phyloP scores from a whole-genome alignment of 2,888 invertebrate species.

The Teleiodes luculella region DNA sequence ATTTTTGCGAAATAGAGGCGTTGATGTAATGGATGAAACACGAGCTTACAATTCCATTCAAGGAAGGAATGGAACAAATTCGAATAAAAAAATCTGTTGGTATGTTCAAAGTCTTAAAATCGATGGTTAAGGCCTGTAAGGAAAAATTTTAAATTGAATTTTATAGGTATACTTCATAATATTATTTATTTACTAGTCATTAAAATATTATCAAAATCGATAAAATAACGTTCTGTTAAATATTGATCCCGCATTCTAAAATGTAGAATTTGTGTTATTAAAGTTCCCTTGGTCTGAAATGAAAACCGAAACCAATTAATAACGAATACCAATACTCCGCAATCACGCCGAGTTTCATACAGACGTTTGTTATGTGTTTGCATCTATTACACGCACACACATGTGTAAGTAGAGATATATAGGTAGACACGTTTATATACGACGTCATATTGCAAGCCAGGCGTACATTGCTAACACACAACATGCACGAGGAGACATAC shows the following conservation, averaged over 20 bases:
- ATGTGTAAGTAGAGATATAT: slow-evolving; percentile 10
- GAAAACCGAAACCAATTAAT: slow-evolving; percentile 6
- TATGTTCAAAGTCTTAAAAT: too few species aligned
- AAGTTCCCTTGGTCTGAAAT: not conserved
- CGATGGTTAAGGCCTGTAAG: too few species aligned
- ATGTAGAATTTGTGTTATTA: not conserved
- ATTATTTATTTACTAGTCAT: too few species aligned
- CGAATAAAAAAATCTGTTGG: too few species aligned
- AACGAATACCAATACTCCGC: slow-evolving; percentile 7
- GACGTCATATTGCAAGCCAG: slow-evolving; percentile 13
- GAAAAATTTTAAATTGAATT: too few species aligned
- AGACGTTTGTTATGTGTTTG: slow-evolving; percentile 25
- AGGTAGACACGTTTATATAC: slow-evolving; percentile 30
- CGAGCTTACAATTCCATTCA: too few species aligned
- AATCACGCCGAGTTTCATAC: not conserved
- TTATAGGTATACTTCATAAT: too few species aligned
- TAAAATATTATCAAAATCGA: too few species aligned
- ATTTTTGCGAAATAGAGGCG: not conserved
- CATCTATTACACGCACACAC: slow-evolving; percentile 56
- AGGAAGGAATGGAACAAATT: too few species aligned
- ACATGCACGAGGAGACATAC: not conserved
- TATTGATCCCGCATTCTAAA: too few species aligned
- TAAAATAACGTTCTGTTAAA: too few species aligned
- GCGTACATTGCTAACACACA: slow-evolving; percentile 6
- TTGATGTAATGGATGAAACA: too few species aligned